phyloP scores from a whole-genome alignment of 2,113 vertebrate species.

The Pollachius pollachius region DNA sequence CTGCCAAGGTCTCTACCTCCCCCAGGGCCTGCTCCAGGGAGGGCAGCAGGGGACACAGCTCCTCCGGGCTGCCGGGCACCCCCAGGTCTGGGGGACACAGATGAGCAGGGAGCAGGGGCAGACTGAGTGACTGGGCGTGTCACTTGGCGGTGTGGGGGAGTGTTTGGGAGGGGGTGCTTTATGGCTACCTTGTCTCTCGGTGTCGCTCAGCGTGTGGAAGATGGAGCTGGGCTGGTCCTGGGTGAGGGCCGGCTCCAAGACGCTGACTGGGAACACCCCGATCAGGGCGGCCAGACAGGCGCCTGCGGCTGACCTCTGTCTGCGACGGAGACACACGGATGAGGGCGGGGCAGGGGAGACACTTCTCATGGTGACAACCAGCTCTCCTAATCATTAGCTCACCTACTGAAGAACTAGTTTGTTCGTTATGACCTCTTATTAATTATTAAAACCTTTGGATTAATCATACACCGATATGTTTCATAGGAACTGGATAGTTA shows the following conservation, averaged over 20 bases:
- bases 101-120: background rate
- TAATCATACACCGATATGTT: no score
- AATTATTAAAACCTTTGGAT: no score
- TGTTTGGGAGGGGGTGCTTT: background rate
- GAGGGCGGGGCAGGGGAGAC: background rate
- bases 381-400: no score
- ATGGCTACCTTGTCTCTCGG: conserved; percentile 81
- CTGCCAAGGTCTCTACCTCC: conserved; percentile 83
- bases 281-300: conserved; percentile 88
- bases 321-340: conserved; percentile 47
- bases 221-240: conserved; percentile 82
- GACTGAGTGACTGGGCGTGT: conserved; percentile 6
- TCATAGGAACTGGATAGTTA: no score
- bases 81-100: conserved; percentile 66
- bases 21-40: conserved; percentile 82
- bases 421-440: no score
- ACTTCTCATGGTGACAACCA: background rate
- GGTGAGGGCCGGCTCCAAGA: conserved; percentile 86
- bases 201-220: conserved; percentile 78
- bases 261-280: conserved; percentile 88
- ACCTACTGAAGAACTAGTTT: no score
- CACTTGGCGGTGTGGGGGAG: background rate
- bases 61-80: conserved; percentile 76
- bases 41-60: conserved; percentile 81
- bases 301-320: conserved; percentile 83